phyloP scores from a whole-genome alignment of 92 coral and sea anemone genomes.

The Epizoanthus ramosus region DNA sequence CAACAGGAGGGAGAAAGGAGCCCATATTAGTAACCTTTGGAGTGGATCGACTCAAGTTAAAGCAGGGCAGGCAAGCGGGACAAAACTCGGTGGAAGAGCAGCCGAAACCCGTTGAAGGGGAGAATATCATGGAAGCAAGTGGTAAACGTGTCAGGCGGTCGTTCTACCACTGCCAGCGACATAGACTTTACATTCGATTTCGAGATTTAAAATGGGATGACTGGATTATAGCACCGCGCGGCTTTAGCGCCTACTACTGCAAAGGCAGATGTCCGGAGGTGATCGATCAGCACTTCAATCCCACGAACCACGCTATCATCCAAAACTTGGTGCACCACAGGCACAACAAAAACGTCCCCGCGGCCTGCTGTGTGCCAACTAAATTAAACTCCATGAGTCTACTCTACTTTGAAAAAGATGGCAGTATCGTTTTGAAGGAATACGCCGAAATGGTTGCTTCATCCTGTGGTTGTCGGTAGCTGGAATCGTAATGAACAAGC shows the following conservation, averaged over 20 bases:
- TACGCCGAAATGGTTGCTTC: constrained; percentile 91
- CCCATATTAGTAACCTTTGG: constrained; percentile 87
- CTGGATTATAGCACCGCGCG: constrained; percentile 93
- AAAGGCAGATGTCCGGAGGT: constrained; percentile 88
- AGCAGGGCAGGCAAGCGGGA: constrained; percentile 41
- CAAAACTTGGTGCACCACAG: constrained; percentile 91
- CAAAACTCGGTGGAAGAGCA: constrained; percentile 33
- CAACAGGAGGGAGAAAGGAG: constrained; percentile 88
- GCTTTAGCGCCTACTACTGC: constrained; percentile 91
- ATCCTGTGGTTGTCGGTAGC: constrained; percentile 92
- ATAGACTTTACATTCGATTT: constrained; percentile 82
- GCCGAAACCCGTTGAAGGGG: constrained; percentile 2
- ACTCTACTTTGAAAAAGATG: constrained; percentile 83
- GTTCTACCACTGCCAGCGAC: constrained; percentile 66
- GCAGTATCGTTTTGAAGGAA: constrained; percentile 80
- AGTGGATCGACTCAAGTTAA: constrained; percentile 49
- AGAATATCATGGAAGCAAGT: constrained; percentile 22
- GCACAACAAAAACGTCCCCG: constrained; percentile 74
- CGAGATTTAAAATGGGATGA: constrained; percentile 82
- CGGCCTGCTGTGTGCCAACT: constrained; percentile 98
- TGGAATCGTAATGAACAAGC: background rate
- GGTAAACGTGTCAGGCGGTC: constrained; percentile 64
- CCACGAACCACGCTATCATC: constrained; percentile 88
- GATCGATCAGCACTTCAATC: constrained; percentile 76
- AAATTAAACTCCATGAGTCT: constrained; percentile 83